These are phyloP conservation scores for Betta splendens DNA, from an alignment of 2,797 vertebrate species.

Conservation along the genomic window DNA sequence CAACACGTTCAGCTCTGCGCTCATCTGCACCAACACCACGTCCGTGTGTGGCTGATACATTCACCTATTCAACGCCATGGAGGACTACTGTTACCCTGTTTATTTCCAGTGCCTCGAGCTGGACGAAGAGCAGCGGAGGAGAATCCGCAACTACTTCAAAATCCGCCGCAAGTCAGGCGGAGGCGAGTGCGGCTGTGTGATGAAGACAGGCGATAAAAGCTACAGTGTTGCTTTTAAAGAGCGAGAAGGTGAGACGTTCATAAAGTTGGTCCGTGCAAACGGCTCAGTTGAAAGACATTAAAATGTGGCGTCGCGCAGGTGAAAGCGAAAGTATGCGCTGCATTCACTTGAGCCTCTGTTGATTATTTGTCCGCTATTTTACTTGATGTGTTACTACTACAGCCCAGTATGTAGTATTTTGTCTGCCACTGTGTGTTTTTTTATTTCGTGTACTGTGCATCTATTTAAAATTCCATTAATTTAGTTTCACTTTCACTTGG, in stretches of 20 bases:
- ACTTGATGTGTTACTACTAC: no score
- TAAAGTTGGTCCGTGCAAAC: fast-evolving
- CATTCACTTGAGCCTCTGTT: background rate
- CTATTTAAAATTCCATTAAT: background rate
- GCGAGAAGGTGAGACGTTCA: slow-evolving; percentile 18
- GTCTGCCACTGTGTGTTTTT: background rate
- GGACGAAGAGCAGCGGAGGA: slow-evolving; percentile 28
- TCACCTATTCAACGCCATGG: slow-evolving; percentile 34
- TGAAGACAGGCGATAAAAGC: background rate
- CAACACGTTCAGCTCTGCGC: background rate
- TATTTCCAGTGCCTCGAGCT: slow-evolving; percentile 50
- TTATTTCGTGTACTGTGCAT: no score
- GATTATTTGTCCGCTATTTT: no score
- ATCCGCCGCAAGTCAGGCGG: slow-evolving; percentile 63
- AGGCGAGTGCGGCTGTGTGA: slow-evolving; percentile 57
- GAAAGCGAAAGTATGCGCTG: slow-evolving; percentile 24
- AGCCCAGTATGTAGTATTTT: no score
- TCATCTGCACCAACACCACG: background rate
- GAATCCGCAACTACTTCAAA: slow-evolving; percentile 44
- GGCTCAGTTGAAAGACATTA: no score
- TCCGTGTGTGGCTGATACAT: no score
- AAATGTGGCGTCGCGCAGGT: background rate
- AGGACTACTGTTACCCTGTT: slow-evolving; percentile 18
- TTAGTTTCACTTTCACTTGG: slow-evolving; percentile 10
- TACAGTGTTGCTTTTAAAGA: slow-evolving; percentile 57